Percentiles rank a stretch among this genome's conserved stretches.
Evolutionary conservation across 2,888 invertebrate species (phyloP).

Genomic region (Lithosia quadra): DNA sequence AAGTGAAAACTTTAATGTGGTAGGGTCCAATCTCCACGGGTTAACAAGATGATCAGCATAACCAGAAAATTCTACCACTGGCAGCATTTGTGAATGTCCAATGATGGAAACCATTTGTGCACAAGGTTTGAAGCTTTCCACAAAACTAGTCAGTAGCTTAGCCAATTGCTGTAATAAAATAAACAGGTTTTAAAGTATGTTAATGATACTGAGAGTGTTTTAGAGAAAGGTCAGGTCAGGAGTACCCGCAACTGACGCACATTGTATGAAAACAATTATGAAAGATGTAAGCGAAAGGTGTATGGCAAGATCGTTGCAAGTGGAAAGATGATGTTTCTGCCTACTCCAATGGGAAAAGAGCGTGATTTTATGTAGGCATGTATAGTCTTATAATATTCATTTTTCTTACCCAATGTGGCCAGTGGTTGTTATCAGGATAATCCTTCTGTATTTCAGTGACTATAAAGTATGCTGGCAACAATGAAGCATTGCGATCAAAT

Average conservation of each 20-base stretch:
- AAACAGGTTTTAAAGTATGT: slow-evolving; percentile 12
- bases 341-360: too few relatives aligned
- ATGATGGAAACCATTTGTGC: slow-evolving; percentile 98
- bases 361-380: too few relatives aligned
- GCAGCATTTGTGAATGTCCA: slow-evolving; percentile 96
- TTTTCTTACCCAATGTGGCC: slow-evolving; percentile 95
- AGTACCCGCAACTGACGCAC: too few relatives aligned
- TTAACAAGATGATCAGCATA: slow-evolving; percentile 96
- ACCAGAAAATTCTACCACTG: slow-evolving; percentile 97
- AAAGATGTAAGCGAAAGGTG: too few relatives aligned
- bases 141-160: slow-evolving; percentile 94
- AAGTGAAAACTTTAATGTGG: slow-evolving; percentile 89
- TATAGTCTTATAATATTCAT: not conserved
- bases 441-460: slow-evolving; percentile 98
- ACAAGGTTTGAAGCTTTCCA: slow-evolving; percentile 96
- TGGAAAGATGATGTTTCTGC: too few relatives aligned
- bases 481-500: slow-evolving; percentile 96
- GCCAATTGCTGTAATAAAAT: slow-evolving; percentile 91
- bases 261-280: too few relatives aligned
- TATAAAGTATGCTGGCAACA: slow-evolving; percentile 97
- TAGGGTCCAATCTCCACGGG: slow-evolving; percentile 97
- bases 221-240: too few relatives aligned
- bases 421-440: slow-evolving; percentile 92
- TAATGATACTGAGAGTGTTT: too few relatives aligned
- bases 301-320: too few relatives aligned